These are phyloP conservation scores for Pipra filicauda DNA, from an alignment of 2,113 vertebrate genomes.

Conservation along the genomic window DNA sequence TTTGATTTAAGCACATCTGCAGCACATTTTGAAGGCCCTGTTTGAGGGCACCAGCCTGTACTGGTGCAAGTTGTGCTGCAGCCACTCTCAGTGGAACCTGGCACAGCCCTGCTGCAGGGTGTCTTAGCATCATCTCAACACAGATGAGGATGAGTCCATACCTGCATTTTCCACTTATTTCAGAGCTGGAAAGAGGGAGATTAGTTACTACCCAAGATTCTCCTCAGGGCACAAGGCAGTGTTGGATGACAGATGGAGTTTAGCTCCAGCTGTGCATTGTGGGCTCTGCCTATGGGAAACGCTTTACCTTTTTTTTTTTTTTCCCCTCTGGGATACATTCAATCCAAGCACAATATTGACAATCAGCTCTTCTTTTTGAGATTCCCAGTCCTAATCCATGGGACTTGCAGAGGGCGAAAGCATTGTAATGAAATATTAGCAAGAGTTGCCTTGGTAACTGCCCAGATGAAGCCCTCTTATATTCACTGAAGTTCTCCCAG, in stretches of 20 bases:
- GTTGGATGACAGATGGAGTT: neutral
- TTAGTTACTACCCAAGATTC: neutral
- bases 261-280: neutral
- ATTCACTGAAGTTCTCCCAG: slow-evolving; percentile 56
- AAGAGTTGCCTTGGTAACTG: slow-evolving; percentile 73
- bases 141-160: neutral
- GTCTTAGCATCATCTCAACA: neutral
- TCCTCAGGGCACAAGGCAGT: neutral
- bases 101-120: neutral
- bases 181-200: neutral
- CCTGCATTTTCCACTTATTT: neutral
- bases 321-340: neutral
- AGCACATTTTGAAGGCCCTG: neutral
- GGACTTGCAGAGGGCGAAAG: slow-evolving; percentile 10
- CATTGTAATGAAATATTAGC: slow-evolving; percentile 69
- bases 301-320: neutral
- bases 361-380: slow-evolving; percentile 60
- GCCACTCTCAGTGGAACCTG: neutral
- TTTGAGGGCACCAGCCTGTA: neutral
- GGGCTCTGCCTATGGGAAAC: neutral
- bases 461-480: slow-evolving; percentile 62
- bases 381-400: slow-evolving; percentile 43
- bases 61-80: neutral
- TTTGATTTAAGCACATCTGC: neutral
- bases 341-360: slow-evolving; percentile 49